These are phyloP conservation scores for Heliconius cydno DNA, from an alignment of 2,888 invertebrate genomes.

Conservation along the genomic window DNA sequence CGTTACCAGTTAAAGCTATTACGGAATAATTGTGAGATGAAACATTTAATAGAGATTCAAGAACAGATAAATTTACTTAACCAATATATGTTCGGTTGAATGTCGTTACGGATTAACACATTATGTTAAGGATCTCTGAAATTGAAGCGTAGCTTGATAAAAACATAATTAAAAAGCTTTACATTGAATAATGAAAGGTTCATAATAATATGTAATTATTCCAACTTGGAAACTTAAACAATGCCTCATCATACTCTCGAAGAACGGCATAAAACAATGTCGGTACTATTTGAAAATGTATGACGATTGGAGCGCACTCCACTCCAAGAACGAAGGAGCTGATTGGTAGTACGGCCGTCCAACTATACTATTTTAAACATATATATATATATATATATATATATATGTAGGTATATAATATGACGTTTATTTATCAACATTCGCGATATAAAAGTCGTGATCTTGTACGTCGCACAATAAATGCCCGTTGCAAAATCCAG, in stretches of 20 bases:
- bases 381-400: constrained; percentile 50
- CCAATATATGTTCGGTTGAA: constrained; percentile 22
- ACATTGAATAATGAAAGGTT: constrained; percentile 24
- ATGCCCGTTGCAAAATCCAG: constrained; percentile 79
- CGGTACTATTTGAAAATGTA: constrained; percentile 28
- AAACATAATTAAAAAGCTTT: constrained; percentile 28
- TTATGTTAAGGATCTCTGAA: constrained; percentile 13
- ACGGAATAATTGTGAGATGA: constrained; percentile 27
- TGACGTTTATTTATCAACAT: constrained; percentile 61
- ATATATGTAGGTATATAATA: constrained; percentile 30
- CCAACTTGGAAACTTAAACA: constrained; percentile 33
- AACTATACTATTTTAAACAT: constrained; percentile 55
- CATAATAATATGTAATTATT: constrained; percentile 35
- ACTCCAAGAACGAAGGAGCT: constrained; percentile 30
- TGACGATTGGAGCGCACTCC: constrained; percentile 28
- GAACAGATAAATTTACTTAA: constrained; percentile 29
- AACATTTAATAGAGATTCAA: constrained; percentile 24
- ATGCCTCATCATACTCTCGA: constrained; percentile 28
- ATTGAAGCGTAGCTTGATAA: constrained; percentile 1
- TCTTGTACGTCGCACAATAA: constrained; percentile 79
- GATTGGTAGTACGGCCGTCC: constrained; percentile 46
- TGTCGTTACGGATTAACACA: not conserved
- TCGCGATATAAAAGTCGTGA: constrained; percentile 72
- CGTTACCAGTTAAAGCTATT: constrained; percentile 50
- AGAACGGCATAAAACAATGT: constrained; percentile 31